Base-by-base conservation (phyloP, 2,797 vertebrate species). In the Helarctos malayanus region DNA sequence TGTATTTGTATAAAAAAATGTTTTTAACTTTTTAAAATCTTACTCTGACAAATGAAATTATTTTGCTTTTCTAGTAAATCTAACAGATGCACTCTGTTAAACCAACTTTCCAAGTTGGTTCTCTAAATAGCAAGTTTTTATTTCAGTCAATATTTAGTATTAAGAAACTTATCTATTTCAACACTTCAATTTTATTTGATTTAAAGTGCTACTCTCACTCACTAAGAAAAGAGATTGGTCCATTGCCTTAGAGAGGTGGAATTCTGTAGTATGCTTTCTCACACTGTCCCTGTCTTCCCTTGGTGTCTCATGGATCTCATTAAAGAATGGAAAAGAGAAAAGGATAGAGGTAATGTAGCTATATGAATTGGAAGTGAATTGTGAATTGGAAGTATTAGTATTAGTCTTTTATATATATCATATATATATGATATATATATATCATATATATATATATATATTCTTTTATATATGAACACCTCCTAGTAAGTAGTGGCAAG, bases 11-110 rank as follows among this genome's bases (percentile, higher is more conserved):
- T 27, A 32, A 59, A 9, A 87, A 87, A 7, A 19, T 38, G 15
- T 78, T 80, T 89, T 87, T 71, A 78, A 63, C 4, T 29, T 93
- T 93, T 61, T 4, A 47, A 93, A 88, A 69, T 91, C 18, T n/a
- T 47, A 45, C 2, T 93, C 76, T 76, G 9, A 57, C 16, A 57
- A 5, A n/a, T 65, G 5, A 57, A 57, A 71, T 35, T 90, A 88
- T 32, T 87, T 94, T 56, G 18, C 21, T 80, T 94, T 92, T 76
- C 52, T 68, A 41, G 14, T 85, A 78, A 89, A 45, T 61, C 1
- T 89, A 94, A 69, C 45, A 82, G 11, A 45, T 49, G 23, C 0
- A 45, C 5, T 63, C 47, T 80, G 2, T 56, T 73, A 56, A 65
- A 80, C 25, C 35, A 92, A 25, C 14, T 84, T 84, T 95, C 23